phyloP scores from a whole-genome alignment of 2,113 vertebrate genomes.

The Typhlomys cinereus region DNA sequence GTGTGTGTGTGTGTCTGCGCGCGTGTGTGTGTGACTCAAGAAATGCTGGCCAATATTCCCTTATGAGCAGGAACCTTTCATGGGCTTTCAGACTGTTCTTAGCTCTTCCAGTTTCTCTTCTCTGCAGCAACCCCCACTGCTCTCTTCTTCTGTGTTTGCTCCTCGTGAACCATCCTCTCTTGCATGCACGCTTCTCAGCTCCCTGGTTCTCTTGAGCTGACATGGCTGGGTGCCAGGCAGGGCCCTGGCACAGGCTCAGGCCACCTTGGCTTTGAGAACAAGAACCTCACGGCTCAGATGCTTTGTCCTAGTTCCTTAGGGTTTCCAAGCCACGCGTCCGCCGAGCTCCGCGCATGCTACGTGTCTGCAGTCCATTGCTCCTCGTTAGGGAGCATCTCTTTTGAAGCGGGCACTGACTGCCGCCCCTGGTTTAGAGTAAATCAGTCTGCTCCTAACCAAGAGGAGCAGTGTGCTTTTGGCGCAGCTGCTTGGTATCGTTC shows the following conservation, averaged over 20 bases:
- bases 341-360: background rate
- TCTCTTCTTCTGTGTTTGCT: background rate
- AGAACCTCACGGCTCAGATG: background rate
- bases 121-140: background rate
- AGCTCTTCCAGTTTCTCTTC: background rate
- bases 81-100: background rate
- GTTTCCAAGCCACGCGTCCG: background rate
- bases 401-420: background rate
- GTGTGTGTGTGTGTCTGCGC: too few relatives aligned
- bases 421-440: background rate
- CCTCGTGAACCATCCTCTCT: background rate
- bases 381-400: background rate
- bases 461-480: slow-evolving; percentile 42
- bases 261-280: background rate
- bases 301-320: background rate
- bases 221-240: slow-evolving; percentile 31
- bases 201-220: background rate
- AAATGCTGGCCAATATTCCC: background rate
- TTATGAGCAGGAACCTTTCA: background rate
- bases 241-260: background rate
- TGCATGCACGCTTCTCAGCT: background rate
- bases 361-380: background rate
- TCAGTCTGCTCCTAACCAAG: slow-evolving; percentile 65
- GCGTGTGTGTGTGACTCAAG: too few relatives aligned
- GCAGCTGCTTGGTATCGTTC: slow-evolving; percentile 53